These are phyloP conservation scores for Zootermopsis nevadensis DNA, from an alignment of 2,888 invertebrate species.

Conservation along the genomic window DNA sequence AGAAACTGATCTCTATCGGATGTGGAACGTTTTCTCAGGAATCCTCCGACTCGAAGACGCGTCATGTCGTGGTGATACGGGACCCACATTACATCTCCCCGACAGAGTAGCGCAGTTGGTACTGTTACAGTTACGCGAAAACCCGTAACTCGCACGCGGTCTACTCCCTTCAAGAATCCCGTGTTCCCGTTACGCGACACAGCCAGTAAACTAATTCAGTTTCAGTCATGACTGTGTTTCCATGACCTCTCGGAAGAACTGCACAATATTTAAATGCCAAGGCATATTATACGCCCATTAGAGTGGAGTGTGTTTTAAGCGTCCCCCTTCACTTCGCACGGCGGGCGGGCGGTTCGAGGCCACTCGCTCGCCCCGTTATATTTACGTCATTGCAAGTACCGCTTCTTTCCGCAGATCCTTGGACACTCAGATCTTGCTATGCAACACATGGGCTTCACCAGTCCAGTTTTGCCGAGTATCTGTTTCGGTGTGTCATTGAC, in stretches of 20 bases:
- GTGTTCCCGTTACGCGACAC: slow-evolving; percentile 10
- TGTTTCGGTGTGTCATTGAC: no score
- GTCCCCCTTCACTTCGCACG: neutral
- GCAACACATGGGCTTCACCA: no score
- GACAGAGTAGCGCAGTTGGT: no score
- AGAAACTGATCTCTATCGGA: no score
- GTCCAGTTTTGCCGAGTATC: no score
- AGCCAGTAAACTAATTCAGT: neutral
- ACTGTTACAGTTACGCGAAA: no score
- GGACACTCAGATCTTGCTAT: neutral
- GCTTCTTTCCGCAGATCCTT: neutral
- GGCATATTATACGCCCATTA: slow-evolving; percentile 16
- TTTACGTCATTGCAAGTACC: slow-evolving; percentile 11
- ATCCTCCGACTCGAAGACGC: no score
- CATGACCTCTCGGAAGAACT: slow-evolving; percentile 19
- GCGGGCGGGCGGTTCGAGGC: neutral
- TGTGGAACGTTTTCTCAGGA: no score
- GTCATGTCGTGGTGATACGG: no score
- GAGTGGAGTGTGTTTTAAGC: neutral
- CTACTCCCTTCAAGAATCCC: no score
- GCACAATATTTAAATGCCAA: slow-evolving; percentile 27
- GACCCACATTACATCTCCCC: no score
- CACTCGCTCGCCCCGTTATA: neutral
- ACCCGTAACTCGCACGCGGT: no score
- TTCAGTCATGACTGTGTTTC: slow-evolving; percentile 19